Conservation (phyloP, 1,140 invertebrate genomes). For the Sesamia nonagrioides region DNA sequence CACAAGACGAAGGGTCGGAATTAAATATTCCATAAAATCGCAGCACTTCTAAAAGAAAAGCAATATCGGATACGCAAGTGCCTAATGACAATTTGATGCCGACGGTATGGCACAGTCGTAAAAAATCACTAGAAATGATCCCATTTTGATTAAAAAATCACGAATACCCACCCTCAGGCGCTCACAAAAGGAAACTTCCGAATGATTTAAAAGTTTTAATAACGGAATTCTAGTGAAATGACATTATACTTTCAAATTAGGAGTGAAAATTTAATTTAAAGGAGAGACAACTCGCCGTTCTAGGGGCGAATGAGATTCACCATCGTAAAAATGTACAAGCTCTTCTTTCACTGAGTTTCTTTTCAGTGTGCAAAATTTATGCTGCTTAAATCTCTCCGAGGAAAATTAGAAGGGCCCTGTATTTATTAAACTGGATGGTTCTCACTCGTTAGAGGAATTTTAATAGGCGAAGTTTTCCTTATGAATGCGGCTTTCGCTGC, state of each 20-base stretch:
- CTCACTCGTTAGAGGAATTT: slow-evolving; percentile 86
- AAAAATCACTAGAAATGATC: slow-evolving; percentile 86
- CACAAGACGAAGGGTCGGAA: slow-evolving; percentile 69
- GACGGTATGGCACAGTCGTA: slow-evolving; percentile 80
- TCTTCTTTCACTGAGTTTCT: slow-evolving; percentile 85
- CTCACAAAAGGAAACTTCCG: slow-evolving; percentile 77
- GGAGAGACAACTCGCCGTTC: slow-evolving; percentile 84
- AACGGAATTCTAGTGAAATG: slow-evolving; percentile 88
- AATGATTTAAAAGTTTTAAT: slow-evolving; percentile 89
- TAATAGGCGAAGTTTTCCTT: slow-evolving; percentile 84
- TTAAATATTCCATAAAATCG: slow-evolving; percentile 81
- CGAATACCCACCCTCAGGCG: slow-evolving; percentile 74
- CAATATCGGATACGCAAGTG: slow-evolving; percentile 85
- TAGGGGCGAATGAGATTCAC: slow-evolving; percentile 84
- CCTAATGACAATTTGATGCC: slow-evolving; percentile 86
- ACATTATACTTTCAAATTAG: slow-evolving; percentile 89
- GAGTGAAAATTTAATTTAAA: slow-evolving; percentile 89
- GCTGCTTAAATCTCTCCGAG: slow-evolving; percentile 83
- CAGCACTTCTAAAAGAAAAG: slow-evolving; percentile 83
- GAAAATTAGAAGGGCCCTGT: slow-evolving; percentile 85
- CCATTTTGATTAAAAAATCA: slow-evolving; percentile 88
- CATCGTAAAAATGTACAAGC: slow-evolving; percentile 86
- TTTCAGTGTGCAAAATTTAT: slow-evolving; percentile 85
- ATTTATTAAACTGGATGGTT: slow-evolving; percentile 86
- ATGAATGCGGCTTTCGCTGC: slow-evolving; percentile 82